Conservation (phyloP, 2,888 invertebrate genomes). For the Sminthurinus aureus region DNA sequence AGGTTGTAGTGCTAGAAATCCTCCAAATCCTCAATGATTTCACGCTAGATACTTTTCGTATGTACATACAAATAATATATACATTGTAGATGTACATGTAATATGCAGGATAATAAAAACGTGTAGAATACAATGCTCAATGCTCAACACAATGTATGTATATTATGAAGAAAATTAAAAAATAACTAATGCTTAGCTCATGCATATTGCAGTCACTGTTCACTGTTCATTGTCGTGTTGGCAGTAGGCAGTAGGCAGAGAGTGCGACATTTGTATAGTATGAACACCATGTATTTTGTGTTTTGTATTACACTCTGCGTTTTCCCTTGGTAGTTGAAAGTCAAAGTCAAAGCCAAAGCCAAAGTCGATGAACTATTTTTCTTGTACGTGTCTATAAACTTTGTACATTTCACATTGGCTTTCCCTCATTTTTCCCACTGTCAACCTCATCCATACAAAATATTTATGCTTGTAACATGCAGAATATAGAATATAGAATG, state of each 20-base stretch:
- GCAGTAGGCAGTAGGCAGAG: too few species aligned
- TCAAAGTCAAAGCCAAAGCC: slow-evolving; percentile 15
- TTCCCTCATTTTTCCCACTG: neutral
- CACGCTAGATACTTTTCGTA: too few species aligned
- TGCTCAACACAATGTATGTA: neutral
- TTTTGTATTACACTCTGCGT: neutral
- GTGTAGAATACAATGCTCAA: too few species aligned
- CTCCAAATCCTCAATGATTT: too few species aligned
- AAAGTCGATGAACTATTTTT: slow-evolving; percentile 15
- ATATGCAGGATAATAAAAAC: neutral
- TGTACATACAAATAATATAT: too few species aligned
- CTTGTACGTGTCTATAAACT: neutral
- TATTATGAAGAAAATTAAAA: neutral
- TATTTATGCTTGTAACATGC: neutral
- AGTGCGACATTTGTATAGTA: too few species aligned
- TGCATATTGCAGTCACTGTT: neutral
- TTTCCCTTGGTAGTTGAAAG: slow-evolving; percentile 19
- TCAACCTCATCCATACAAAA: neutral
- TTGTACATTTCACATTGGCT: neutral
- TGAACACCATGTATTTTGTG: neutral
- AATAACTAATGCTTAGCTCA: neutral
- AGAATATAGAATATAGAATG: neutral
- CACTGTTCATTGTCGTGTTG: too few species aligned
- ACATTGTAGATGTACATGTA: neutral
- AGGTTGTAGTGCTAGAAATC: too few species aligned